phyloP scores from a whole-genome alignment of 2,113 vertebrate species.

The Porphyrio hochstetteri region DNA sequence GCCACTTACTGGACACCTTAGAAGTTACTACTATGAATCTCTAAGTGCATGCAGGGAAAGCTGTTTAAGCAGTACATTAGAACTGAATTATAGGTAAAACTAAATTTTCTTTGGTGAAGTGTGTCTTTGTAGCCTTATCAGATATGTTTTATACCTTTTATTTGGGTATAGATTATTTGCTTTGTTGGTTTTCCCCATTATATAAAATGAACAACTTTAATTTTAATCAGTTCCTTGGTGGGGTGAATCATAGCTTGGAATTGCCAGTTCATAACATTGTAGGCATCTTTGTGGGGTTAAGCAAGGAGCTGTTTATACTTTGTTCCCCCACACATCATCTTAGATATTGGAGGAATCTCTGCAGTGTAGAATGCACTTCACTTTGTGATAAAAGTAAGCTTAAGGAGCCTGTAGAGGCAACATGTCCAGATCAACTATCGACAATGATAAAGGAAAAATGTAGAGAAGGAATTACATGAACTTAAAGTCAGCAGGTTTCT shows the following conservation, averaged over 20 bases:
- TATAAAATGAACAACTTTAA: neutral
- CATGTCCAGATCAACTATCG: constrained; percentile 6
- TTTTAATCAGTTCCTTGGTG: neutral
- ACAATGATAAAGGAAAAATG: constrained; percentile 1
- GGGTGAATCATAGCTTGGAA: neutral
- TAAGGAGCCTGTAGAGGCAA: neutral
- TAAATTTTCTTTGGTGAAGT: neutral
- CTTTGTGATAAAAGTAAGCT: neutral
- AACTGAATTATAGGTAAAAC: neutral
- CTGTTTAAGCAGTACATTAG: neutral
- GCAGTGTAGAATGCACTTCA: neutral
- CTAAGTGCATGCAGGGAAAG: neutral
- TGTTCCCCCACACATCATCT: neutral
- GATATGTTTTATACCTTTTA: neutral
- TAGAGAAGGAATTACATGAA: neutral
- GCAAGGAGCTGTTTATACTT: neutral
- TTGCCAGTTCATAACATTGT: neutral
- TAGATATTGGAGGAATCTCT: neutral
- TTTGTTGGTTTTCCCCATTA: neutral
- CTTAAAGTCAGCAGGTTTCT: neutral
- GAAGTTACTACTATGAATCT: neutral
- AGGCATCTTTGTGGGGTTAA: neutral
- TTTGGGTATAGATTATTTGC: neutral
- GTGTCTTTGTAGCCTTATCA: neutral
- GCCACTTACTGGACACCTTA: neutral